phyloP scores from a whole-genome alignment of 2,888 invertebrate species.

The Sisyra terminalis region DNA sequence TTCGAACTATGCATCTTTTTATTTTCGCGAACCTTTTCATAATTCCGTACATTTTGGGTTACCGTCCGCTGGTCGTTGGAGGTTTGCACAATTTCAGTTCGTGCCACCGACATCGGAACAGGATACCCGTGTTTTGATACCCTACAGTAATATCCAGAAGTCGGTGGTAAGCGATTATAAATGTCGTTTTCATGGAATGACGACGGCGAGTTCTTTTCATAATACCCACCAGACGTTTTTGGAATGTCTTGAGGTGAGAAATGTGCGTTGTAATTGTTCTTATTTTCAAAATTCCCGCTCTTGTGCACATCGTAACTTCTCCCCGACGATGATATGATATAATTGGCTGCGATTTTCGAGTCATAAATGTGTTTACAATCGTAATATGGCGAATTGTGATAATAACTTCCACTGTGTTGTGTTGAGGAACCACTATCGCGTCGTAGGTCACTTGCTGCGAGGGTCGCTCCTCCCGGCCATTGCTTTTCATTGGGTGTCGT shows the following conservation, averaged over 20 bases:
- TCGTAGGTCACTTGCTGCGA: constrained; percentile 19
- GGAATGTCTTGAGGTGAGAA: not conserved
- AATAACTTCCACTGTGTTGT: constrained; percentile 41
- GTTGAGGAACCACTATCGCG: constrained; percentile 64
- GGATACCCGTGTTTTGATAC: constrained; percentile 8
- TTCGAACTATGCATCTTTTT: not conserved
- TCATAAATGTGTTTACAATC: constrained; percentile 1
- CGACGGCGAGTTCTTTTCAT: constrained; percentile 3
- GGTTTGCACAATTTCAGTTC: constrained; percentile 1
- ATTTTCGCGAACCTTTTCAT: too few relatives aligned
- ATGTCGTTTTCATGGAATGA: constrained; percentile 1
- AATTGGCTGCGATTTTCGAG: constrained; percentile 1
- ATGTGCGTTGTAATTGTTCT: not conserved
- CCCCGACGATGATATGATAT: too few relatives aligned
- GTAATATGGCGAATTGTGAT: constrained; percentile 2
- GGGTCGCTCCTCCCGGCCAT: not conserved
- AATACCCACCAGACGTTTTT: not conserved
- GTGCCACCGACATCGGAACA: not conserved
- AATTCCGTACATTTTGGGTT: not conserved
- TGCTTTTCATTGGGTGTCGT: constrained; percentile 18
- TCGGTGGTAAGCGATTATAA: not conserved
- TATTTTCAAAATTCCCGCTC: constrained; percentile 1
- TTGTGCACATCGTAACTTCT: not conserved
- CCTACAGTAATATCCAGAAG: constrained; percentile 4
- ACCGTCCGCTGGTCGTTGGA: not conserved